Evolutionary conservation across 1,140 invertebrate genomes (phyloP).

Genomic region (Bicyclus anynana): DNA sequence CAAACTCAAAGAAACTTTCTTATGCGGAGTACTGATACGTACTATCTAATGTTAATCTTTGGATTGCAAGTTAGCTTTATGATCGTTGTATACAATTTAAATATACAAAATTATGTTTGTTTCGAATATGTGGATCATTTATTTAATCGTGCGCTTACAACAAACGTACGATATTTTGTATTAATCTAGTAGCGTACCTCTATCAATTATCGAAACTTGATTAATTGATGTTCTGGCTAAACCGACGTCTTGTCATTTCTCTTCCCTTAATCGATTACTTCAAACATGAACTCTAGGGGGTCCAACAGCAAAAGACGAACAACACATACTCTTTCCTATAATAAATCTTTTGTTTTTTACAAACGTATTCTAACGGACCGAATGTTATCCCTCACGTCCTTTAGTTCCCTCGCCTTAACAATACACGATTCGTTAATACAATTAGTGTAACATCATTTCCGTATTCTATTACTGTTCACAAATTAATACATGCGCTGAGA

Average conservation of each 20-base stretch:
- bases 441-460: constrained; percentile 46
- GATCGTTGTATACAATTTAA: constrained; percentile 1
- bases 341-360: constrained; percentile 53
- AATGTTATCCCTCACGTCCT: neutral
- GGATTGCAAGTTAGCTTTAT: constrained; percentile 8
- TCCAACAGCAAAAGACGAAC: constrained; percentile 44
- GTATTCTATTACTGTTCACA: constrained; percentile 30
- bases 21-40: too few relatives aligned
- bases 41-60: constrained; percentile 5
- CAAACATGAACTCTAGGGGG: constrained; percentile 68
- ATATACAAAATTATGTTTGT: constrained; percentile 16
- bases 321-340: constrained; percentile 47
- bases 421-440: constrained; percentile 33
- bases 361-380: neutral
- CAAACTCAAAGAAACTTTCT: too few relatives aligned
- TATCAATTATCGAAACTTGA: constrained; percentile 74
- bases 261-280: constrained; percentile 74
- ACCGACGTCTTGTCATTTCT: constrained; percentile 73
- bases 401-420: constrained; percentile 4
- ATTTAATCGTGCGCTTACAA: constrained; percentile 28
- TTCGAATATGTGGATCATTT: constrained; percentile 21
- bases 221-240: constrained; percentile 61
- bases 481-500: constrained; percentile 41
- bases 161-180: constrained; percentile 48
- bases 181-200: constrained; percentile 67